These are phyloP conservation scores for Stegodyphus dumicola DNA, from an alignment of 1,140 invertebrate genomes.

Conservation along the genomic window DNA sequence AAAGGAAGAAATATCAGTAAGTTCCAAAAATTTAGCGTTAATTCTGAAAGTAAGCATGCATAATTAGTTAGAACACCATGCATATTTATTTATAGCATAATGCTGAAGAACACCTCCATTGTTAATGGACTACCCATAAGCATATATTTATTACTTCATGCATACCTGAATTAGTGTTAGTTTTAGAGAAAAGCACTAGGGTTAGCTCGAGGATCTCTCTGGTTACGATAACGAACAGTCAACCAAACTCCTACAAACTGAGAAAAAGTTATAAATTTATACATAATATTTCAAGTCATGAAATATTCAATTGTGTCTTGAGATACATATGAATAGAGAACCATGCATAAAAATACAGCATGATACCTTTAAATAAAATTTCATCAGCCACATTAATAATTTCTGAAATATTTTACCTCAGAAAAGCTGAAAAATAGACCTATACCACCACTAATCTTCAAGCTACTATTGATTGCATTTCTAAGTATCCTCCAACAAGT, in stretches of 20 bases:
- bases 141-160: background rate
- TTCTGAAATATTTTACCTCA: constrained; percentile 78
- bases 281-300: background rate
- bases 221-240: constrained; percentile 95
- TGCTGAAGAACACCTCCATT: too few species aligned
- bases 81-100: too few species aligned
- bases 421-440: constrained; percentile 97
- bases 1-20: too few species aligned
- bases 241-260: constrained; percentile 98
- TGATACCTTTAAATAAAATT: background rate
- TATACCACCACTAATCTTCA: constrained; percentile 89
- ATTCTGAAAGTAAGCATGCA: too few species aligned
- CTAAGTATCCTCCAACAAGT: constrained; percentile 80
- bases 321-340: background rate
- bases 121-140: too few species aligned
- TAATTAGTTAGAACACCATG: too few species aligned
- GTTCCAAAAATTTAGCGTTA: too few species aligned
- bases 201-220: constrained; percentile 95
- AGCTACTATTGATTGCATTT: constrained; percentile 84
- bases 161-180: constrained; percentile 48
- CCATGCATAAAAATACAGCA: background rate
- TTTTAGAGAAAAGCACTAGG: constrained; percentile 93
- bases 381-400: background rate
- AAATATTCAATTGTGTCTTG: background rate
- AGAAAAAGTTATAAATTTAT: constrained; percentile 66